phyloP scores from a whole-genome alignment of 2,888 invertebrate species.

The Acrocera orbiculus region DNA sequence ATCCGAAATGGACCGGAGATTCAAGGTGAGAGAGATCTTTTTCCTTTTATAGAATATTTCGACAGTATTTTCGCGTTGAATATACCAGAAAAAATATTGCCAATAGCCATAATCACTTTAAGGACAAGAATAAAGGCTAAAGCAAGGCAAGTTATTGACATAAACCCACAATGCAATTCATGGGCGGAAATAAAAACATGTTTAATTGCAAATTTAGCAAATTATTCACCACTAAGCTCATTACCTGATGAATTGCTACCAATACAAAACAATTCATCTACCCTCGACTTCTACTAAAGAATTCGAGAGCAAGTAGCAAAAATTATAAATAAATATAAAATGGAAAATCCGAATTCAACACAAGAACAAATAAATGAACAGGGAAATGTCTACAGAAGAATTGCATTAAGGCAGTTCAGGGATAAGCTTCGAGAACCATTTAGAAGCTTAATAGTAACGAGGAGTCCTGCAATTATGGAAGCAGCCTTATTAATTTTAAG shows the following conservation, averaged over 20 bases:
- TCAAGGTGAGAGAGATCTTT: background rate
- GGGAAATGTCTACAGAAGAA: background rate
- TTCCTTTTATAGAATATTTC: background rate
- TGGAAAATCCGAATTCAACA: background rate
- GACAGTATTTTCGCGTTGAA: background rate
- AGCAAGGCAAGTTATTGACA: background rate
- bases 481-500: background rate
- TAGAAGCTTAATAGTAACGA: background rate
- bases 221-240: background rate
- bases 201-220: background rate
- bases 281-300: background rate
- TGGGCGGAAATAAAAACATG: background rate
- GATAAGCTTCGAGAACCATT: constrained; percentile 1
- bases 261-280: background rate
- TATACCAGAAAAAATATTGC: background rate
- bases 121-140: background rate
- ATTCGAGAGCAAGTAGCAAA: constrained; percentile 1
- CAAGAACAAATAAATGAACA: background rate
- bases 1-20: background rate
- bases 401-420: background rate
- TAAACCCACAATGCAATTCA: background rate
- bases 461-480: background rate
- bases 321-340: background rate
- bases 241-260: background rate
- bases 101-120: background rate